Conservation (phyloP, 2,888 invertebrate genomes). For the Mantis religiosa region DNA sequence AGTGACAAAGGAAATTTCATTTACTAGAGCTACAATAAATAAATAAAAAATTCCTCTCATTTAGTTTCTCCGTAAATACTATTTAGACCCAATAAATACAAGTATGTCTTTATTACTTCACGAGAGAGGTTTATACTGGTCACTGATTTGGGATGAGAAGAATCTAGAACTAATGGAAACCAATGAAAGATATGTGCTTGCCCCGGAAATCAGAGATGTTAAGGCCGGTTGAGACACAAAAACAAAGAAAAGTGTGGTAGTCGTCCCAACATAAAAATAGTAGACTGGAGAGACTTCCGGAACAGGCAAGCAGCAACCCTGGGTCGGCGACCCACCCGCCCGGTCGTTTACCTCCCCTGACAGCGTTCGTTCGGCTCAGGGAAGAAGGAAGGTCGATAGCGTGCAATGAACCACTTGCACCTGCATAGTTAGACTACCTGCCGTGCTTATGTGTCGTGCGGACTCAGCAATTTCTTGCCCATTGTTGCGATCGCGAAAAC, state of each 20-base stretch:
- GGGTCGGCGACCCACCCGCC: slow-evolving; percentile 14
- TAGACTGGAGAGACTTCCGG: neutral
- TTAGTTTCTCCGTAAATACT: too few relatives aligned
- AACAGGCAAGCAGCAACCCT: neutral
- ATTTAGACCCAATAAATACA: too few relatives aligned
- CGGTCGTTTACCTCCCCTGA: slow-evolving; percentile 8
- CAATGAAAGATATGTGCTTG: too few relatives aligned
- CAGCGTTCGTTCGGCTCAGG: neutral
- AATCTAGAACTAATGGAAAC: too few relatives aligned
- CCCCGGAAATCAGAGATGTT: neutral
- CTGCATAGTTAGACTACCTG: neutral
- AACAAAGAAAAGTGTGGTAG: neutral
- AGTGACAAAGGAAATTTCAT: too few relatives aligned
- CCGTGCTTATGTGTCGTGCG: neutral
- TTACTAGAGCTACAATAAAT: too few relatives aligned
- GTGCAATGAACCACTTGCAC: slow-evolving; percentile 24
- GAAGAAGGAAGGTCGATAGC: slow-evolving; percentile 20
- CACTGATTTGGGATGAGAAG: too few relatives aligned
- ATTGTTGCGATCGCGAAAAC: neutral
- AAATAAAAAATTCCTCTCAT: too few relatives aligned
- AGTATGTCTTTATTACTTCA: too few relatives aligned
- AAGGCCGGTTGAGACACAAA: neutral
- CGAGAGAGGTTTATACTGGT: too few relatives aligned
- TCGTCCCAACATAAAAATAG: neutral
- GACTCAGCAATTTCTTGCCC: neutral